Conservation (phyloP, 2,113 vertebrate species). For the Phalacrocorax pelagicus region DNA sequence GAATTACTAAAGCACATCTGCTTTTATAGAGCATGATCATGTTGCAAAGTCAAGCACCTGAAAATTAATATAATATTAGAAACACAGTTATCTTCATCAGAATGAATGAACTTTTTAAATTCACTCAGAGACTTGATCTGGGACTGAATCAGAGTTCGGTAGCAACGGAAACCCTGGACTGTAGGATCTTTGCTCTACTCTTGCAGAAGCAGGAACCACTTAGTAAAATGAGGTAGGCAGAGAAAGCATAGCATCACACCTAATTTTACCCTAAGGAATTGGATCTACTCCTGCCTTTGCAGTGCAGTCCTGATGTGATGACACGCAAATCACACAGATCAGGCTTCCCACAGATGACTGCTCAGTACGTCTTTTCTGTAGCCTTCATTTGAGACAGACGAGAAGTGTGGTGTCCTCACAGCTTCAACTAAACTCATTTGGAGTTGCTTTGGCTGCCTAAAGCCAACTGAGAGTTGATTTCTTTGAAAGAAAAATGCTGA, state of each 20-base stretch:
- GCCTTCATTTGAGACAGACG: background rate
- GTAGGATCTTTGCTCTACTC: background rate
- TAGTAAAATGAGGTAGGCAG: background rate
- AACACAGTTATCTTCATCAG: background rate
- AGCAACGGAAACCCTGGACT: background rate
- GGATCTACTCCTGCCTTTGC: background rate
- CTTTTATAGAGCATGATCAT: background rate
- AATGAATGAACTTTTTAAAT: background rate
- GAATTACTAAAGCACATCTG: background rate
- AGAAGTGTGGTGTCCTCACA: background rate
- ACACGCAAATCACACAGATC: background rate
- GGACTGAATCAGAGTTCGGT: background rate
- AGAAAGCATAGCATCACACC: background rate
- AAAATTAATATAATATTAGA: background rate
- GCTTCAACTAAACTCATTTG: background rate
- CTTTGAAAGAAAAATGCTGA: background rate
- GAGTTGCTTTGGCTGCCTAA: background rate
- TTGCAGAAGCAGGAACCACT: background rate
- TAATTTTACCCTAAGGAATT: background rate
- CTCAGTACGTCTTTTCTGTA: accelerated
- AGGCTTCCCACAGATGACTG: background rate
- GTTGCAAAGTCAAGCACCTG: background rate
- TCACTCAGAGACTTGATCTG: background rate
- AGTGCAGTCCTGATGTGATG: background rate
- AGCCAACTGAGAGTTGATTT: background rate